Evolutionary conservation across 2,797 vertebrate genomes (phyloP).

Genomic region (Ataeniobius toweri): DNA sequence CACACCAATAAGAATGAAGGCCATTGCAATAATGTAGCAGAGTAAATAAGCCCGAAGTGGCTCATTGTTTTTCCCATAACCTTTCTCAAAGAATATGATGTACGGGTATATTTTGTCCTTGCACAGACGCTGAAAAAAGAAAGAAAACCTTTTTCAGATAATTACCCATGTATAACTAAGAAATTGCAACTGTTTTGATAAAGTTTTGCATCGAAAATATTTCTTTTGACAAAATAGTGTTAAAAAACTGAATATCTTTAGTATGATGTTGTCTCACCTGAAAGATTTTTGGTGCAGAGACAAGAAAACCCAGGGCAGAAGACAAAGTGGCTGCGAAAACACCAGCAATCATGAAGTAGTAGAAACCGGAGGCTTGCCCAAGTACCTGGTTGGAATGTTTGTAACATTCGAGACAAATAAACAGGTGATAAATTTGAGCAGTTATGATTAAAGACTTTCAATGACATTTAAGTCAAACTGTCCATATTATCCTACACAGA

Average conservation of each 20-base stretch:
- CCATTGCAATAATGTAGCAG: conserved; percentile 76
- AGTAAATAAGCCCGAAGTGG: conserved; percentile 77
- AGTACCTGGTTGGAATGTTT: conserved; percentile 63
- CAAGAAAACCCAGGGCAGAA: conserved; percentile 82
- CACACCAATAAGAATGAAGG: conserved; percentile 82
- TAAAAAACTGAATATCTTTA: not conserved
- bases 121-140: conserved; percentile 77
- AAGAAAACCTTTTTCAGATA: not conserved
- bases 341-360: conserved; percentile 76
- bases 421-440: not conserved
- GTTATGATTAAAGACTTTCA: not conserved
- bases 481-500: not conserved
- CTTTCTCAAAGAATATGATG: conserved; percentile 82
- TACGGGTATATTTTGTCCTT: conserved; percentile 82
- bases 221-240: no score
- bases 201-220: no score
- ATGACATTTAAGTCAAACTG: not conserved
- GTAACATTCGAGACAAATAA: not conserved
- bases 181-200: not conserved
- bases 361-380: conserved; percentile 75
- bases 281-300: conserved; percentile 83
- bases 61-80: conserved; percentile 82
- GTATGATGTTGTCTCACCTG: conserved; percentile 62
- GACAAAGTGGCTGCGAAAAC: conserved; percentile 83
- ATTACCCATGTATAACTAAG: not conserved